These are phyloP conservation scores for Gnathonemus echidnorhynchus DNA, from an alignment of 2,113 vertebrate genomes.

Conservation along the genomic window DNA sequence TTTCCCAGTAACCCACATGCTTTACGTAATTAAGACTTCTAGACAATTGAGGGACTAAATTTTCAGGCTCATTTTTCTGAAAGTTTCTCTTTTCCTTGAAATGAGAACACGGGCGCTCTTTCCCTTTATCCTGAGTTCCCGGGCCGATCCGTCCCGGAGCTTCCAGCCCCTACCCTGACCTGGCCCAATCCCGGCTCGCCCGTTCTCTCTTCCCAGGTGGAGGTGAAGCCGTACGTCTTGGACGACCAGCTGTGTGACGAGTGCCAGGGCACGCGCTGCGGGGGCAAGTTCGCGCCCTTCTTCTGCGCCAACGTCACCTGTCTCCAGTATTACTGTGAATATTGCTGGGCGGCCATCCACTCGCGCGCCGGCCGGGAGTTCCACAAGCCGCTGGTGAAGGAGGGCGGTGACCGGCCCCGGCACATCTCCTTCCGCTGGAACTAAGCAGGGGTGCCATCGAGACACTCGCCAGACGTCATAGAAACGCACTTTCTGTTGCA, in stretches of 20 bases:
- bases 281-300: slow-evolving; percentile 97
- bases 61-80: not conserved
- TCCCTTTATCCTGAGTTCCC: not conserved
- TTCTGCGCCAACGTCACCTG: slow-evolving; percentile 99
- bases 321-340: slow-evolving; percentile 99
- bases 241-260: slow-evolving; percentile 99
- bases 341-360: slow-evolving; percentile 99
- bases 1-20: not conserved
- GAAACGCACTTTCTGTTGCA: slow-evolving; percentile 96
- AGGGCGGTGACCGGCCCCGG: slow-evolving; percentile 94
- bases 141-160: not conserved
- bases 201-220: slow-evolving; percentile 71
- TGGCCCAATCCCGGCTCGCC: not conserved
- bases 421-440: slow-evolving; percentile 99
- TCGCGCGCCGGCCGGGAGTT: slow-evolving; percentile 96
- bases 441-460: slow-evolving; percentile 56
- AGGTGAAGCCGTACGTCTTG: slow-evolving; percentile 99
- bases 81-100: not conserved
- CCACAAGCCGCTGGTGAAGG: slow-evolving; percentile 99
- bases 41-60: not conserved
- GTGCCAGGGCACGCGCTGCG: slow-evolving; percentile 98
- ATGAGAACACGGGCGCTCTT: not conserved
- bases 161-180: slow-evolving; percentile 10
- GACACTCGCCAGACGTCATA: slow-evolving; percentile 40
- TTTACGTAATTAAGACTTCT: not conserved